Percentiles rank a stretch among this genome's conserved stretches.
Conservation (phyloP, 2,797 vertebrate species). For the Pangasius mekongensis region DNA sequence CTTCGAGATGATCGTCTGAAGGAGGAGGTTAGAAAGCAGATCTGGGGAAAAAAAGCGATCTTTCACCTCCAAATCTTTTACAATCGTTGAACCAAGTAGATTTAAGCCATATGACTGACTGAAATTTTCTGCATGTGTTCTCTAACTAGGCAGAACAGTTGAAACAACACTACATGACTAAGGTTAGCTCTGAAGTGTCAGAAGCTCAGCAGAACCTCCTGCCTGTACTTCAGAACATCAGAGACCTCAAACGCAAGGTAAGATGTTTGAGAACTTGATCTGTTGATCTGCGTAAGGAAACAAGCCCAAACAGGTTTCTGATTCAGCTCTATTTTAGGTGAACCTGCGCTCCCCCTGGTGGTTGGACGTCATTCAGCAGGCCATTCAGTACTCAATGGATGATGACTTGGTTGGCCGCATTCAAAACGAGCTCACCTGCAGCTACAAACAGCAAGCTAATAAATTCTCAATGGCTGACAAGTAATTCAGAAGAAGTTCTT, state of each 20-base stretch:
- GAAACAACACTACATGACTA: conserved; percentile 96
- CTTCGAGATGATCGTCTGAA: conserved; percentile 88
- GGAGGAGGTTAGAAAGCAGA: conserved; percentile 83
- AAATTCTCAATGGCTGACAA: conserved; percentile 96
- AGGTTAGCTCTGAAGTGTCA: conserved; percentile 92
- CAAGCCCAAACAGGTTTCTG: not conserved
- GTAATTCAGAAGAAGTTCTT: conserved; percentile 69
- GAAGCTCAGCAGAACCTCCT: conserved; percentile 91
- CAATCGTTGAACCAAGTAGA: not conserved
- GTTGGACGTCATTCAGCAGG: conserved; percentile 89
- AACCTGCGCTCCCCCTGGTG: conserved; percentile 91
- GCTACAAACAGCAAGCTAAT: conserved; percentile 88
- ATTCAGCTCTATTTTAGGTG: conserved; percentile 72
- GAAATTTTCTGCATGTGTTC: not conserved
- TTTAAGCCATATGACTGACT: not conserved
- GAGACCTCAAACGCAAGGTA: conserved; percentile 92
- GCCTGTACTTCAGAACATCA: conserved; percentile 89
- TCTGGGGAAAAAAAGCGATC: not conserved
- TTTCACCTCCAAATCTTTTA: not conserved
- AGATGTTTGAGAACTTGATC: conserved; percentile 13
- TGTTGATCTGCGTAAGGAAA: not conserved
- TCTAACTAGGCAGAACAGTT: conserved; percentile 89
- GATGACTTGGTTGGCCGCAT: conserved; percentile 92
- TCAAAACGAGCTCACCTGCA: conserved; percentile 90
- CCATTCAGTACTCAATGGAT: conserved; percentile 77